Base-by-base conservation (phyloP, 2,797 vertebrate genomes). In the Chiloscyllium punctatum region DNA sequence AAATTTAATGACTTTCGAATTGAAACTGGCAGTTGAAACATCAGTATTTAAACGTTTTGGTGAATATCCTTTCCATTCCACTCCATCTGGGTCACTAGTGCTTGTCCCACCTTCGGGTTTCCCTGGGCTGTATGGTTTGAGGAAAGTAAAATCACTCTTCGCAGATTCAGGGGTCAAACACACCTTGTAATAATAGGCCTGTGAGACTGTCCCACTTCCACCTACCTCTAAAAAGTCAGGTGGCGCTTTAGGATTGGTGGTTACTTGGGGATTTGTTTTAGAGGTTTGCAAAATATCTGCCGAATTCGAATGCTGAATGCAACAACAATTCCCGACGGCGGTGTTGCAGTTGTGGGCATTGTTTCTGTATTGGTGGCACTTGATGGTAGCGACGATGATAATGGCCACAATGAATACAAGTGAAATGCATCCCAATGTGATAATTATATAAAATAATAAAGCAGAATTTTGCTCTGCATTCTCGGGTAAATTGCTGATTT, bases 151-250 rank as follows among this genome's bases (percentile, higher is more conserved):
- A 96, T 98, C 98, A 96, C 98, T 99, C 96, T 97, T 97, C 95
- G 98, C 98, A 51, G 99, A 99, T 96, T 98, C 96, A 13, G 98
- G 98, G 74, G 99, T 98, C 97, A 98, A 99, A 97, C 98, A 99
- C 74, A 99, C 98, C 97, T 98, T 97, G 96, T 99, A 99, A 96
- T 98, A 98, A 95, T 98, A 98, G 95, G 98, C 98, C 96, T 98
- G 98, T 0, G 98, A 97, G n/a, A 99, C 98, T 87, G 98, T 97
- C 96, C 98, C 97, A 57, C 98, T 98, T 96, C 99, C 98, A 8
- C 99, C 99, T 96, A 99, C 99, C 97, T 99, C 99, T 99, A 99
- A 98, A 96, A 99, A 99, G 96, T 99, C 98, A 95, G 99, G 98
- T 2, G 99, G 99, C 96, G 99, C 99, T 13, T 99, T 99, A 0